Conservation (phyloP, 2,797 vertebrate genomes). For the Percopsis omiscomaycus region DNA sequence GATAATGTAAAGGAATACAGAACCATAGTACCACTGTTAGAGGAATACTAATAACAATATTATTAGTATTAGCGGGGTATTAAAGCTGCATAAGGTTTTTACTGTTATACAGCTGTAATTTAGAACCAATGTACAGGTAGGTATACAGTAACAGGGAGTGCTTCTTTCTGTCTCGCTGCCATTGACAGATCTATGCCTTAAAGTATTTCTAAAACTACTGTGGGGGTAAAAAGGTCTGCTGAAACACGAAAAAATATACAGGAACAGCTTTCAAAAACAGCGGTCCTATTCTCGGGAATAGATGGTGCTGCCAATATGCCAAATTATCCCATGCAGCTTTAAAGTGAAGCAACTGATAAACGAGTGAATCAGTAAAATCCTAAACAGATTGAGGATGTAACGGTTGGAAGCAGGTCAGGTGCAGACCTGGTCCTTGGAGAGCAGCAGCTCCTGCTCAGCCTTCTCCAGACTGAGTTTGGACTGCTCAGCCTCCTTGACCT, state of each 20-base stretch:
- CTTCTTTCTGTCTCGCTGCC: too few species aligned
- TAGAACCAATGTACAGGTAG: too few species aligned
- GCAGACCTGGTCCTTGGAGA: slow-evolving; percentile 65
- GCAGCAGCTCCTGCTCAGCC: slow-evolving; percentile 59
- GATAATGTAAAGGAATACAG: neutral
- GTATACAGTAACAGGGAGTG: too few species aligned
- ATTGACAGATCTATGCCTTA: too few species aligned
- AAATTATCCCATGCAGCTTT: neutral
- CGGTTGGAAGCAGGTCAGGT: neutral
- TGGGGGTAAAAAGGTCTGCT: too few species aligned
- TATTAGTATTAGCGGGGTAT: too few species aligned
- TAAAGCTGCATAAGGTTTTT: too few species aligned
- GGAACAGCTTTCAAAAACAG: too few species aligned
- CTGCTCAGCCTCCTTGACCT: slow-evolving; percentile 46
- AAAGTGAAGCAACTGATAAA: neutral
- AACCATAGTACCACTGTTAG: neutral
- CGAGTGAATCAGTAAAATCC: neutral
- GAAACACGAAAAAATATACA: too few species aligned
- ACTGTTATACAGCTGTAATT: too few species aligned
- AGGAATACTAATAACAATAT: too few species aligned
- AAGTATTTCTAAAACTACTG: too few species aligned
- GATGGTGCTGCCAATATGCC: neutral
- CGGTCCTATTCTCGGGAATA: neutral
- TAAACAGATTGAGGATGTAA: neutral
- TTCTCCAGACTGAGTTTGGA: slow-evolving; percentile 56